Evolutionary conservation across 2,888 invertebrate species (phyloP).

Genomic region (Erebia epiphron): DNA sequence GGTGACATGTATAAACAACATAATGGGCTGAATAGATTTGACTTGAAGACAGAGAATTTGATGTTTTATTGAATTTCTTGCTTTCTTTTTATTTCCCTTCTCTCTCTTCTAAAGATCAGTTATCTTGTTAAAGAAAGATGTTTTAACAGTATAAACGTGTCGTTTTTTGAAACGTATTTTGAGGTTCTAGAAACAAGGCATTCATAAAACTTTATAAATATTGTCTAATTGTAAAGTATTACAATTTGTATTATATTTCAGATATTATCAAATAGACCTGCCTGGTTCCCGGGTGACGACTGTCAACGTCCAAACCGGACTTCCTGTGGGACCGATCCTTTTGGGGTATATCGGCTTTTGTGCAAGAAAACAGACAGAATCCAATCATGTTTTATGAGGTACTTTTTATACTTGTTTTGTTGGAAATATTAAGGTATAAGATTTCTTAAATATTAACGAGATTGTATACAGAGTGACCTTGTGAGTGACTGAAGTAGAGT

Average conservation of each 20-base stretch:
- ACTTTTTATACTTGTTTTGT: not conserved
- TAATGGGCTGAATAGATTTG: too few species aligned
- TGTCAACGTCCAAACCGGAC: conserved; percentile 54
- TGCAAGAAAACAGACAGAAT: conserved; percentile 2
- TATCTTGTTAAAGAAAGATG: too few species aligned
- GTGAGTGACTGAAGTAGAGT: not conserved
- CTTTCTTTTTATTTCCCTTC: too few species aligned
- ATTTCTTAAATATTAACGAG: not conserved
- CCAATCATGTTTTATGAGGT: conserved; percentile 5
- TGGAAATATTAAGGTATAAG: too few species aligned
- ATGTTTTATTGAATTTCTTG: too few species aligned
- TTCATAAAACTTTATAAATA: too few species aligned
- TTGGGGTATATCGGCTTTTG: conserved; percentile 70
- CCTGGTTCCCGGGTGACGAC: conserved; percentile 53
- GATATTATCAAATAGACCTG: conserved; percentile 61
- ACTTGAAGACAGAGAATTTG: too few species aligned
- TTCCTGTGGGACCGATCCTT: conserved; percentile 54
- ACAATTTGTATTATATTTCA: conserved; percentile 41
- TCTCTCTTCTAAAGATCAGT: too few species aligned
- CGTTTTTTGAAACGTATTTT: not conserved
- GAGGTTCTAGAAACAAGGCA: not conserved
- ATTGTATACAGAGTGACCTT: not conserved
- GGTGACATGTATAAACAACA: too few species aligned
- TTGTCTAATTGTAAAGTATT: too few species aligned
- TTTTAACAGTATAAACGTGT: too few species aligned